Percentiles rank a stretch among this genome's conserved stretches.
phyloP scores from a whole-genome alignment of 2,888 invertebrate species.

The Amiota communis region DNA sequence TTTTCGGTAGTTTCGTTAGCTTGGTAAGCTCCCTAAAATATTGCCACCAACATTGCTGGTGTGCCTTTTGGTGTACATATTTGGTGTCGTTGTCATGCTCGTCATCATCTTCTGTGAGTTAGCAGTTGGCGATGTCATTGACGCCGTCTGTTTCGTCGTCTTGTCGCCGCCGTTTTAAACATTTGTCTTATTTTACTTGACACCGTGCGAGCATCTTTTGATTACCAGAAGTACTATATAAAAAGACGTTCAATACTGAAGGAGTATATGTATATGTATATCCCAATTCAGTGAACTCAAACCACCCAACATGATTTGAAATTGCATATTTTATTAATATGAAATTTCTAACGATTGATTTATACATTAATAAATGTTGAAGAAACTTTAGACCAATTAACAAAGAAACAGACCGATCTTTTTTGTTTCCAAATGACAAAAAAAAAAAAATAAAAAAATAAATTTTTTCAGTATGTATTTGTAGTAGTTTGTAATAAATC shows the following conservation, averaged over 20 bases:
- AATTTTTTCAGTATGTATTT: too few relatives aligned
- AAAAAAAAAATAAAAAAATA: too few relatives aligned
- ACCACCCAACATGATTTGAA: constrained; percentile 20
- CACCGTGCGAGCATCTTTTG: constrained; percentile 68
- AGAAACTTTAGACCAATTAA: too few relatives aligned
- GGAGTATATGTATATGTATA: constrained; percentile 20
- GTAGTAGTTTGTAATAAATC: too few relatives aligned
- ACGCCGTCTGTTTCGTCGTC: constrained; percentile 39
- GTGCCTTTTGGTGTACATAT: not conserved
- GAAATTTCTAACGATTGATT: constrained; percentile 12
- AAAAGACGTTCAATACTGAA: constrained; percentile 3
- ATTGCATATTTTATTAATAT: not conserved
- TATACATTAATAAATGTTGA: not conserved
- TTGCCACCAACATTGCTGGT: constrained; percentile 33
- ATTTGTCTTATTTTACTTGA: constrained; percentile 66
- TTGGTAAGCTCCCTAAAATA: constrained; percentile 8
- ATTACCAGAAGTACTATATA: constrained; percentile 32
- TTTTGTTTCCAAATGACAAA: too few relatives aligned
- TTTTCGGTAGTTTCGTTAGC: constrained; percentile 11
- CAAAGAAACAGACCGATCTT: too few relatives aligned
- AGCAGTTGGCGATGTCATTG: not conserved
- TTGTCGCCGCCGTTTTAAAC: constrained; percentile 58
- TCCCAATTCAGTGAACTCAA: constrained; percentile 19
- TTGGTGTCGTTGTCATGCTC: constrained; percentile 8
- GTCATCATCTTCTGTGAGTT: not conserved